These are phyloP conservation scores for Oscheius sp. DNA, from an alignment of 2,888 invertebrate species.

Conservation along the genomic window DNA sequence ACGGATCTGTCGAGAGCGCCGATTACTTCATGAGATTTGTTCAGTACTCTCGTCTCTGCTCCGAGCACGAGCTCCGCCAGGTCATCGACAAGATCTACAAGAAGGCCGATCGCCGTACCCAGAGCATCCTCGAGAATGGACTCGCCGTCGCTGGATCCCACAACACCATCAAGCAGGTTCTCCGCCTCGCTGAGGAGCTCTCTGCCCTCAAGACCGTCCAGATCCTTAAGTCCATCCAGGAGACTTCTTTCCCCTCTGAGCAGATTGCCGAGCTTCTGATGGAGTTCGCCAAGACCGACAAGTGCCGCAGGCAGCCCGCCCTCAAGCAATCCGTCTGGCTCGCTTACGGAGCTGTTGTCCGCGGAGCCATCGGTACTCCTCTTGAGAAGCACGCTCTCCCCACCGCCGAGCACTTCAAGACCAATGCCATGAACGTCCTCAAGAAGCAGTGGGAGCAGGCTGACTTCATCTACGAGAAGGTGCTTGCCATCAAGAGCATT, in stretches of 20 bases:
- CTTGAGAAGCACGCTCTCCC: conserved; percentile 38
- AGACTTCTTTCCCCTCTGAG: conserved; percentile 55
- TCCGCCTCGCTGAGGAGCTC: conserved; percentile 45
- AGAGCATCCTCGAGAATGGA: conserved; percentile 52
- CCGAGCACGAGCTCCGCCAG: conserved; percentile 54
- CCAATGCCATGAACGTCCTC: conserved; percentile 49
- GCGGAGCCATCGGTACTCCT: conserved; percentile 42
- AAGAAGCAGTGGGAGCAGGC: conserved; percentile 56
- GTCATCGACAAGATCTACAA: conserved; percentile 52
- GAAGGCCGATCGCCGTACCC: conserved; percentile 44
- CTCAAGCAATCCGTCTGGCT: conserved; percentile 58
- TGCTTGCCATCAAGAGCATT: conserved; percentile 68
- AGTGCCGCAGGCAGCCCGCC: conserved; percentile 35
- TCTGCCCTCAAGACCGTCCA: conserved; percentile 45
- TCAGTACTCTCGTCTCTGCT: conserved; percentile 59
- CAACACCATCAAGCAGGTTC: conserved; percentile 52
- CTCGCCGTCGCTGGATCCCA: conserved; percentile 61
- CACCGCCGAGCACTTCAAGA: conserved; percentile 50
- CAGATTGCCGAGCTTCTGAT: conserved; percentile 45
- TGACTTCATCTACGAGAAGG: conserved; percentile 60
- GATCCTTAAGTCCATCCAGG: conserved; percentile 56
- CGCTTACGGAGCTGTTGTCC: conserved; percentile 47
- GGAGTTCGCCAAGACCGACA: conserved; percentile 43
- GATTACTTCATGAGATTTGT: conserved; percentile 50
- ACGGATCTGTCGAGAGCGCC: conserved; percentile 41